These are phyloP conservation scores for Phylloscopus trochiloides DNA, from an alignment of 2,113 vertebrate species.

Conservation along the genomic window DNA sequence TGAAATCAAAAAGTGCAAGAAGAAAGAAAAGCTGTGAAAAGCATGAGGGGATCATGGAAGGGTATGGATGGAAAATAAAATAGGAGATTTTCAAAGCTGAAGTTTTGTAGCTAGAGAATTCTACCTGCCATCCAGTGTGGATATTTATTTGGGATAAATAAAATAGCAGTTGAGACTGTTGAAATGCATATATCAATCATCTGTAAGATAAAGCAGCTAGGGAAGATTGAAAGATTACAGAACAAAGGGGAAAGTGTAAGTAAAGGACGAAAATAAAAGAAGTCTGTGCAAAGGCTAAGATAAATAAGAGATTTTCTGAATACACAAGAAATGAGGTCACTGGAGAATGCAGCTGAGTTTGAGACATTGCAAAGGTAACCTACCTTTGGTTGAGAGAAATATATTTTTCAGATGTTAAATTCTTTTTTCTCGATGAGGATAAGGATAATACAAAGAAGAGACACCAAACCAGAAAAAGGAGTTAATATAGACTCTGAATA, in stretches of 20 bases:
- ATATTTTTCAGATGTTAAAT: background rate
- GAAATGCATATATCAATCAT: conserved; percentile 34
- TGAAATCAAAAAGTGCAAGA: background rate
- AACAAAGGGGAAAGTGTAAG: conserved; percentile 11
- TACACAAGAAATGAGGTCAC: background rate
- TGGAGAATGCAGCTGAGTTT: background rate
- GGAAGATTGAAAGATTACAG: conserved; percentile 32
- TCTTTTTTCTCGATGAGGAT: background rate
- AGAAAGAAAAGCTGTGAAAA: conserved; percentile 15
- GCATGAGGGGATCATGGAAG: background rate
- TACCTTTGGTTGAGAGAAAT: background rate
- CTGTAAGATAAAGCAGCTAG: background rate
- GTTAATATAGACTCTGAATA: background rate
- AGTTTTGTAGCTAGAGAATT: conserved; percentile 20
- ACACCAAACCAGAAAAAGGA: background rate
- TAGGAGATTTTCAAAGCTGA: background rate
- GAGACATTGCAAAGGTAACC: background rate
- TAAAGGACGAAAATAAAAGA: background rate
- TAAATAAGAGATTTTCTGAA: conserved; percentile 18
- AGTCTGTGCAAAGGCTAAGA: background rate
- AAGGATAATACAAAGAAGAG: background rate
- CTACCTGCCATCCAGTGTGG: background rate
- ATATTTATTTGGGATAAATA: conserved; percentile 31
- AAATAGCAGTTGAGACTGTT: background rate
- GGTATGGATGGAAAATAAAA: background rate